Evolutionary conservation across 2,888 invertebrate species (phyloP).

Genomic region (Sesia apiformis): DNA sequence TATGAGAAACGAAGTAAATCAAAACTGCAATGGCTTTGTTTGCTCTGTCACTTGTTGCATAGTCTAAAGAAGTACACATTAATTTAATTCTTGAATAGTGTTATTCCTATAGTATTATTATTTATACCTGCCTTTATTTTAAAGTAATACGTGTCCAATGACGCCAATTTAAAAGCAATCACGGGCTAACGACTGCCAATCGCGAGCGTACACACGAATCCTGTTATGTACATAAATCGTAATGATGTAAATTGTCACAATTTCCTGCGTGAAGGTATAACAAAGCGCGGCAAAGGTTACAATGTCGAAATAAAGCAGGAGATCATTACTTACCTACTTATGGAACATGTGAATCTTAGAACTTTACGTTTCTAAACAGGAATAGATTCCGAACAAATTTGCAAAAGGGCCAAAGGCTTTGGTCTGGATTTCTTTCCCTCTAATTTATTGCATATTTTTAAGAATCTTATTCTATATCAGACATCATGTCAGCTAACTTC

Average conservation of each 20-base stretch:
- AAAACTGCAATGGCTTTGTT: no score
- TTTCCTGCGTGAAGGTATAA: conserved; percentile 23
- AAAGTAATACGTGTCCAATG: conserved; percentile 14
- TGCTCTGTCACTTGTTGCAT: no score
- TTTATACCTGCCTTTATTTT: background rate
- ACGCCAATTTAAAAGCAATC: conserved; percentile 57
- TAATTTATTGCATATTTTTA: no score
- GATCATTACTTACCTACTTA: conserved; percentile 26
- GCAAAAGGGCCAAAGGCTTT: no score
- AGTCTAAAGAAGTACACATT: no score
- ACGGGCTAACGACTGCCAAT: conserved; percentile 33
- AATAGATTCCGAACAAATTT: no score
- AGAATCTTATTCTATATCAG: no score
- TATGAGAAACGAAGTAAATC: no score
- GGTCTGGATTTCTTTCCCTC: no score
- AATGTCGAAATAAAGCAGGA: conserved; percentile 33
- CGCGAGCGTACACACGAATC: conserved; percentile 21
- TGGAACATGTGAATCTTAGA: no score
- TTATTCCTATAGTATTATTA: conserved; percentile 16
- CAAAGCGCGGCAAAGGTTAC: conserved; percentile 27
- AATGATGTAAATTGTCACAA: conserved; percentile 46
- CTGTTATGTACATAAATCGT: background rate
- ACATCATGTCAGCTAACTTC: no score
- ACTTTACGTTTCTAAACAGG: no score
- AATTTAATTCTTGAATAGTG: conserved; percentile 2